Percentiles rank a stretch among this genome's conserved stretches.
Conservation (phyloP, 2,888 invertebrate species). For the Athalia cordata region DNA sequence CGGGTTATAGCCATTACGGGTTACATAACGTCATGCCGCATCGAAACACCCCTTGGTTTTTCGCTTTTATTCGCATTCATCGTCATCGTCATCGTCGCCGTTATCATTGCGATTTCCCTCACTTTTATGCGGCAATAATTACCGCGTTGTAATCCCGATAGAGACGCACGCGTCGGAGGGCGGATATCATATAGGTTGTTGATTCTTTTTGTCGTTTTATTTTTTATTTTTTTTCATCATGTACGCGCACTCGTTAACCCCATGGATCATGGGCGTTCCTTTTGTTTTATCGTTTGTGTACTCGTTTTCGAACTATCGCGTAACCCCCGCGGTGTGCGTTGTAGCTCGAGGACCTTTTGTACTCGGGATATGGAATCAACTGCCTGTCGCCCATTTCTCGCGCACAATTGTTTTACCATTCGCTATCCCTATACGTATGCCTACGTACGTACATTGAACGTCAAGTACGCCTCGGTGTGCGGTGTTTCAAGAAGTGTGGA, state of each 20-base stretch:
- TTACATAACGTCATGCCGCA: neutral
- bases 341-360: conserved; percentile 6
- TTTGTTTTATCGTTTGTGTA: conserved; percentile 9
- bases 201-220: too few relatives aligned
- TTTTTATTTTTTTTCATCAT: neutral
- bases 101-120: too few relatives aligned
- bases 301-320: conserved; percentile 4
- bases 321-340: neutral
- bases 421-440: neutral
- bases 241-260: conserved; percentile 29
- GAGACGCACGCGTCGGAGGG: too few relatives aligned
- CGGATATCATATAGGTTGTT: too few relatives aligned
- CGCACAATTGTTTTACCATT: conserved; percentile 26
- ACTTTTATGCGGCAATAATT: too few relatives aligned
- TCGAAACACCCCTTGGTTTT: neutral
- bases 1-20: neutral
- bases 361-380: conserved; percentile 18
- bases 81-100: too few relatives aligned
- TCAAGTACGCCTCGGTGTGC: neutral
- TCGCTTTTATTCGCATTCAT: too few relatives aligned
- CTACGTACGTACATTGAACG: neutral
- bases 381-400: neutral
- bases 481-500: neutral
- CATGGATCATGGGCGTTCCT: neutral
- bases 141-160: too few relatives aligned